Evolutionary conservation across 2,888 invertebrate genomes (phyloP).

Genomic region (Agrilus cyanescens): DNA sequence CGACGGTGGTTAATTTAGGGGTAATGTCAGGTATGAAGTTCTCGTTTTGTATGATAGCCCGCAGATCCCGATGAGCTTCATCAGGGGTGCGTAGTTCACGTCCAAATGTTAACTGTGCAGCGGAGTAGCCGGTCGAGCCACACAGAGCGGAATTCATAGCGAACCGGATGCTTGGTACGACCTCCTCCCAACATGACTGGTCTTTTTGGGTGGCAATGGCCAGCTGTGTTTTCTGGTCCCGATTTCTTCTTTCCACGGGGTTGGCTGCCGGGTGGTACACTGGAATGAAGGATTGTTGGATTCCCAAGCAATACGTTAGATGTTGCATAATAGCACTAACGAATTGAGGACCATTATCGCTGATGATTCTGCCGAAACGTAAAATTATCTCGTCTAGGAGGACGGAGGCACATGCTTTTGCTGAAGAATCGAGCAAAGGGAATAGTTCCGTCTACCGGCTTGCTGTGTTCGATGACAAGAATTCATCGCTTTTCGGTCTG

Average conservation of each 20-base stretch:
- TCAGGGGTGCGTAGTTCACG: slow-evolving; percentile 18
- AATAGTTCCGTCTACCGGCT: too few relatives aligned
- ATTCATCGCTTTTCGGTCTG: too few relatives aligned
- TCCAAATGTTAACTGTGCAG: slow-evolving; percentile 22
- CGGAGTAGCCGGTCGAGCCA: slow-evolving; percentile 18
- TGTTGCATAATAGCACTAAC: slow-evolving; percentile 18
- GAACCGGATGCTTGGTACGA: too few relatives aligned
- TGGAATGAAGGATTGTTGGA: slow-evolving; percentile 17
- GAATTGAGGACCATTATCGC: slow-evolving; percentile 16
- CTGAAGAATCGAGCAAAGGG: too few relatives aligned
- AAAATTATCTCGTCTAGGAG: slow-evolving; percentile 26
- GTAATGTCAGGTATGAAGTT: too few relatives aligned
- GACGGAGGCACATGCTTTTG: too few relatives aligned
- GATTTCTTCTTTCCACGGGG: slow-evolving; percentile 21
- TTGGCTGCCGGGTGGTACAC: slow-evolving; percentile 24
- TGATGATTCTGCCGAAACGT: slow-evolving; percentile 20
- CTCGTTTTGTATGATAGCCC: too few relatives aligned
- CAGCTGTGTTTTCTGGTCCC: slow-evolving; percentile 17
- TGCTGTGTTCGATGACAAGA: too few relatives aligned
- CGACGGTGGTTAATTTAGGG: too few relatives aligned
- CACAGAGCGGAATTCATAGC: too few relatives aligned
- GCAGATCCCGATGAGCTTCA: slow-evolving; percentile 1
- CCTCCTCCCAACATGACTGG: too few relatives aligned
- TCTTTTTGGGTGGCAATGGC: too few relatives aligned
- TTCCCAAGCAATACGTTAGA: slow-evolving; percentile 12